Evolutionary conservation across 2,113 vertebrate species (phyloP), one percentile per base, ranked within the genome.

Genomic region (Nycticryphes semicollaris): DNA sequence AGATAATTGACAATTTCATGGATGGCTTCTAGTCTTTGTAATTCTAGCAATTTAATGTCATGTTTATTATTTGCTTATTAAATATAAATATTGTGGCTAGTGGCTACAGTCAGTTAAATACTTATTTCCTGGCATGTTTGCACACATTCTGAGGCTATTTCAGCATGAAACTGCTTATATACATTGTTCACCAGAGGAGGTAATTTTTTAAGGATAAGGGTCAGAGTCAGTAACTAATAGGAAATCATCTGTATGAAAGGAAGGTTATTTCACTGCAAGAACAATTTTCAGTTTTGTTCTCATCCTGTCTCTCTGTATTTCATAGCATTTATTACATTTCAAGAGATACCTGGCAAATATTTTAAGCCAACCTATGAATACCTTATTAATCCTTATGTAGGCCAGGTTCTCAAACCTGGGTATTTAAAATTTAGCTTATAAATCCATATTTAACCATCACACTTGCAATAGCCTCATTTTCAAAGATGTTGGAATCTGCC

Each of bases 1-100:
- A 92, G 72, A 87, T 92, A 97, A 97, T 95, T 97, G 90, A 91
- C 64, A 95, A 82, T 96, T 93, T 97, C 88, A 95, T 94, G 90
- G 94, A 91, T 96, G 95, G 37, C 53, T 96, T 97, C 81, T 81
- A 79, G 35, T 90, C 60, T 94, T 95, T 76, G 59, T 88, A 94
- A 94, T 95, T 89, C 92, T 81, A 94, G 68, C 75, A 90, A 95
- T 92, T 96, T 94, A 94, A 90, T 92, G 78, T 62, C 27, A 53
- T 94, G 81, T 97, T 96, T 96, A 84, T 93, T 95, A 87, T 96
- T 96, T 94, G 33, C 47, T 95, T 97, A 90, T 95, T 97, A 83
- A 96, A 94, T 89, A 95, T 78, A 95, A 96, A 92, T 89, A 78
- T 56, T 89, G 68, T 70, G 54, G 47, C 31, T 90, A 81, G 47